A percentile compares a stretch with the other conserved stretches of the same genome.
Evolutionary conservation across 2,888 invertebrate genomes (phyloP).

Genomic region (Caenorhabditis auriculariae): DNA sequence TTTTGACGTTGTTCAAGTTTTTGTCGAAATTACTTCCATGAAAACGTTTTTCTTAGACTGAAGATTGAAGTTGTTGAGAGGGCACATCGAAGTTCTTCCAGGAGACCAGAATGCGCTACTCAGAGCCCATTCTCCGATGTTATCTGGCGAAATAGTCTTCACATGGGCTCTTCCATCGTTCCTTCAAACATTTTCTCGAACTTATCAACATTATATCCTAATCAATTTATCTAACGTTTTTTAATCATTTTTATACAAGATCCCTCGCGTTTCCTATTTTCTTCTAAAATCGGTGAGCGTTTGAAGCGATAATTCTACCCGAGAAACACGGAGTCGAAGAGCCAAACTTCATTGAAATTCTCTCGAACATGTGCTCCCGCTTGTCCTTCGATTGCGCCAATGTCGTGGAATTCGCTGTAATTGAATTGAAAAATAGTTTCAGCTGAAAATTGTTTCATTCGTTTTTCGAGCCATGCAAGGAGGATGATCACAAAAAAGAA

Average conservation of each 20-base stretch:
- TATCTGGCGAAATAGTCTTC: constrained; percentile 20
- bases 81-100: constrained; percentile 23
- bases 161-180: constrained; percentile 23
- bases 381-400: constrained; percentile 4
- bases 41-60: constrained; percentile 30
- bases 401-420: constrained; percentile 23
- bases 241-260: too few relatives aligned
- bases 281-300: too few relatives aligned
- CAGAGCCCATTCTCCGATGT: constrained; percentile 33
- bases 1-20: not conserved
- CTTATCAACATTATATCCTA: too few relatives aligned
- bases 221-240: too few relatives aligned
- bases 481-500: too few relatives aligned
- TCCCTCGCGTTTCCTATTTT: too few relatives aligned
- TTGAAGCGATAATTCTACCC: constrained; percentile 29
- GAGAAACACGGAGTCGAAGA: constrained; percentile 51
- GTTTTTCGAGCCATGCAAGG: too few relatives aligned
- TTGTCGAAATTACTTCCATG: constrained; percentile 39
- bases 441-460: constrained; percentile 5
- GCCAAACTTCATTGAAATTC: constrained; percentile 59
- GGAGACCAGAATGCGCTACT: constrained; percentile 28
- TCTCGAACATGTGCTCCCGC: constrained; percentile 16
- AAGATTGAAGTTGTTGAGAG: constrained; percentile 14
- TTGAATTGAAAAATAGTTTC: too few relatives aligned
- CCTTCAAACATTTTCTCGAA: constrained; percentile 17